Conservation (phyloP, 2,888 invertebrate species). For the Encarsia formosa region DNA sequence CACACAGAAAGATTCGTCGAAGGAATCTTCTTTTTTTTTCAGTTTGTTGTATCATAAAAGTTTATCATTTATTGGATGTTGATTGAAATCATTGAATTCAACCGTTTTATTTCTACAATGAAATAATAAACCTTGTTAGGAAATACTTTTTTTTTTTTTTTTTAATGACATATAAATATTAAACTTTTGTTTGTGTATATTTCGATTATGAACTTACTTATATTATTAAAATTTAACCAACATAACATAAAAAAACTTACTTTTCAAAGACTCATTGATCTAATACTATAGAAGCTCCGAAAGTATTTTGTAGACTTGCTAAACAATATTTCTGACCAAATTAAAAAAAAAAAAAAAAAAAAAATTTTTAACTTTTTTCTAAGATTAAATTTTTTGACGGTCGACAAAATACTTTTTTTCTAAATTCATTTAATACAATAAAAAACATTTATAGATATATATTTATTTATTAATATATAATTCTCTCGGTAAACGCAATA, state of each 20-base stretch:
- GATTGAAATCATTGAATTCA: constrained; percentile 7
- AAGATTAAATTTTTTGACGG: too few relatives aligned
- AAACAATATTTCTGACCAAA: too few relatives aligned
- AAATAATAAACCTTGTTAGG: constrained; percentile 21
- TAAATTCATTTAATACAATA: constrained; percentile 1
- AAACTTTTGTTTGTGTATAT: constrained; percentile 1
- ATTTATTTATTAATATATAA: neutral
- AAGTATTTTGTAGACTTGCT: constrained; percentile 22
- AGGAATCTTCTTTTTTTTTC: constrained; percentile 7
- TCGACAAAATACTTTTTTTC: neutral
- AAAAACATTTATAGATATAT: constrained; percentile 21
- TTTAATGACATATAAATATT: constrained; percentile 9
- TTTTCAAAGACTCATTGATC: constrained; percentile 9
- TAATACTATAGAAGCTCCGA: constrained; percentile 19
- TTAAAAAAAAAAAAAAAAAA: too few relatives aligned
- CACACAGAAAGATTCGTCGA: constrained; percentile 20
- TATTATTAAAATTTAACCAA: constrained; percentile 16
- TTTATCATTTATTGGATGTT: constrained; percentile 6
- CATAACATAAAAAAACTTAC: constrained; percentile 18
- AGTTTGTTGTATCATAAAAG: too few relatives aligned
- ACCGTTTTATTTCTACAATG: constrained; percentile 20
- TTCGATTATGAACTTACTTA: constrained; percentile 10
- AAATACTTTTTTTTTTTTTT: constrained; percentile 4
- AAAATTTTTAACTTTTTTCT: too few relatives aligned
- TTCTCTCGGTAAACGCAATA: constrained; percentile 18